A percentile compares a stretch with the other conserved stretches of the same genome.
These are phyloP conservation scores for Lepidurus arcticus DNA, from an alignment of 1,140 invertebrate genomes.

Conservation along the genomic window DNA sequence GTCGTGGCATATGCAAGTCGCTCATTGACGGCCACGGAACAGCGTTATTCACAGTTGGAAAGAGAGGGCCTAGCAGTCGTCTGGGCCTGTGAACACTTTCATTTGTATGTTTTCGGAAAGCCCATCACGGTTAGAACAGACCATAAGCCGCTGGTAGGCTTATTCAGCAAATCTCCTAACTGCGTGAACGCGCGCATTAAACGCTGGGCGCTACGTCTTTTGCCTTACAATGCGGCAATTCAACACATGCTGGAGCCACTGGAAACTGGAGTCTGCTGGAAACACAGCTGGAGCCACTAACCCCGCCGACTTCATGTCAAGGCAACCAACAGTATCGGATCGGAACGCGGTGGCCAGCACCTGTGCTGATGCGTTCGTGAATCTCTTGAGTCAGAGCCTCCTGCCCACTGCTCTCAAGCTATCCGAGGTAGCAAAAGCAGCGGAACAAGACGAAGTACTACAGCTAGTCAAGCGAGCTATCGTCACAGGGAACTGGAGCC, in stretches of 20 bases:
- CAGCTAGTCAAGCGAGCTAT: constrained; percentile 16
- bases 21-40: constrained; percentile 37
- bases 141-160: constrained; percentile 23
- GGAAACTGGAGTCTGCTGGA: too few relatives aligned
- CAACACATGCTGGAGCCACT: too few relatives aligned
- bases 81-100: constrained; percentile 42
- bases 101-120: constrained; percentile 22
- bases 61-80: constrained; percentile 41
- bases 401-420: neutral
- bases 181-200: neutral
- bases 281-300: constrained; percentile 4
- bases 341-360: constrained; percentile 15
- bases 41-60: constrained; percentile 41
- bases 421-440: neutral
- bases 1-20: constrained; percentile 42
- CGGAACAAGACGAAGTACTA: neutral
- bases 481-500: constrained; percentile 20
- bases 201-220: neutral
- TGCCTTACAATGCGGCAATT: neutral
- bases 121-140: neutral
- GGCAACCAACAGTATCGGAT: neutral
- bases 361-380: constrained; percentile 23
- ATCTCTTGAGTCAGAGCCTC: neutral
- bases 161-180: neutral
- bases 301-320: constrained; percentile 27